Evolutionary conservation across 2,113 vertebrate genomes (phyloP).

Genomic region (Chionomys nivalis): DNA sequence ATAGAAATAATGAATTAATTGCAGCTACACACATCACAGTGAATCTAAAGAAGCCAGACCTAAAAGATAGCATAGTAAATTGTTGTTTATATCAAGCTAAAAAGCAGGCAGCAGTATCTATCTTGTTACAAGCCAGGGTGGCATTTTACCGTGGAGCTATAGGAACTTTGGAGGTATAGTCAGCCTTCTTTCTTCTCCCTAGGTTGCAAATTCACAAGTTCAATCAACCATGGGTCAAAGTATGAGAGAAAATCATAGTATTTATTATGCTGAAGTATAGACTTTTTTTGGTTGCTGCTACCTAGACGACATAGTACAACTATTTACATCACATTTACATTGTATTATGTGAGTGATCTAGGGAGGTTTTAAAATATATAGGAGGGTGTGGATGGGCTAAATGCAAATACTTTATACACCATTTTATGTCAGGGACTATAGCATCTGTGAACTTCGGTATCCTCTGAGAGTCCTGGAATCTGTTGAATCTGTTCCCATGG

Average conservation of each 20-base stretch:
- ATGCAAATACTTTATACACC: neutral
- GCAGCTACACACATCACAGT: neutral
- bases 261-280: neutral
- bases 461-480: neutral
- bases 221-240: neutral
- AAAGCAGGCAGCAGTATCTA: slow-evolving; percentile 25
- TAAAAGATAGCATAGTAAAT: slow-evolving; percentile 1
- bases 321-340: neutral
- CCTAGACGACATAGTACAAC: neutral
- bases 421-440: slow-evolving; percentile 7
- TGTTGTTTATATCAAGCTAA: slow-evolving; percentile 30
- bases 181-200: neutral
- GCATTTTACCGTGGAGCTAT: neutral
- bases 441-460: neutral
- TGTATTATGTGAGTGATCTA: neutral
- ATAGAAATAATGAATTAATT: neutral
- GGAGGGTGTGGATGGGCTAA: neutral
- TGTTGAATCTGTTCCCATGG: neutral
- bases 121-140: neutral
- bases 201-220: neutral
- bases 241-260: neutral
- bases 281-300: neutral
- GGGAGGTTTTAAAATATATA: neutral
- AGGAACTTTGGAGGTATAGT: neutral
- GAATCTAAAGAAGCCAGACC: slow-evolving; percentile 39